These are phyloP conservation scores for Silurus meridionalis DNA, from an alignment of 2,113 vertebrate genomes.

Conservation along the genomic window DNA sequence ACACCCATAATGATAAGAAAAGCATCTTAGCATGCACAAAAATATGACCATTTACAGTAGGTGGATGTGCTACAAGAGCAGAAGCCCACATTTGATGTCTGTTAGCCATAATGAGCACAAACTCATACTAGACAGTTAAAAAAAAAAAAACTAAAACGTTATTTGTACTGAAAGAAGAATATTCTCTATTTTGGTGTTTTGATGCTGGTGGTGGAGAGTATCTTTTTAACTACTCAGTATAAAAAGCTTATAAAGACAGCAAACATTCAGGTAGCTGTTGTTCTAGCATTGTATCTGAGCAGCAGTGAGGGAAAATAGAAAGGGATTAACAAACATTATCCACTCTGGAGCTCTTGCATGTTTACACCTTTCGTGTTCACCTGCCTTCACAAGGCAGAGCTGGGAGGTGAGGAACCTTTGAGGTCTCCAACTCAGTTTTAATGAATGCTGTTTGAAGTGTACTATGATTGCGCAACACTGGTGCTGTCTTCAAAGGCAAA, in stretches of 20 bases:
- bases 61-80: too few relatives aligned
- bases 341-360: background rate
- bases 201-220: too few relatives aligned
- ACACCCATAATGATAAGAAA: too few relatives aligned
- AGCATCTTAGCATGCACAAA: too few relatives aligned
- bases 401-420: conserved; percentile 44
- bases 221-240: too few relatives aligned
- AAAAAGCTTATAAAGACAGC: background rate
- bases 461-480: conserved; percentile 57
- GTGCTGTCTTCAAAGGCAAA: conserved; percentile 55
- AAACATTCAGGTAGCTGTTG: background rate
- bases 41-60: too few relatives aligned
- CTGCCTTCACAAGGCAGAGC: conserved; percentile 60
- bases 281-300: background rate
- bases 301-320: background rate
- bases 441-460: conserved; percentile 67
- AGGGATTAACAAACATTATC: background rate
- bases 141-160: too few relatives aligned
- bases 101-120: too few relatives aligned
- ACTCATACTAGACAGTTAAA: too few relatives aligned
- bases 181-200: too few relatives aligned
- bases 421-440: conserved; percentile 56
- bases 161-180: too few relatives aligned
- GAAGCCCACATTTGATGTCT: too few relatives aligned
- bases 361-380: conserved; percentile 29